phyloP scores from a whole-genome alignment of 1,140 invertebrate genomes.

The Microvelia longipes region DNA sequence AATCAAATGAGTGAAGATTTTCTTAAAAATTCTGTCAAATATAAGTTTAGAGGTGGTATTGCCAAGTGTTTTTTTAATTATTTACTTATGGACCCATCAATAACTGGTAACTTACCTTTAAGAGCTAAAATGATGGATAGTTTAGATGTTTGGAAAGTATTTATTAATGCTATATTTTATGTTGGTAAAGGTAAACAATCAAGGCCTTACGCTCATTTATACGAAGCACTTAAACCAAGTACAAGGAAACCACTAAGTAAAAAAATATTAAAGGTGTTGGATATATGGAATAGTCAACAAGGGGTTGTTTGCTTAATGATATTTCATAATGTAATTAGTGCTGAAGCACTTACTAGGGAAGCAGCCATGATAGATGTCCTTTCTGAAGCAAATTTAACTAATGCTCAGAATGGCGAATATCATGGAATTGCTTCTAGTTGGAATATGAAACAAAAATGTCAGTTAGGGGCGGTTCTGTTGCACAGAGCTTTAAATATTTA shows the following conservation, averaged over 20 bases:
- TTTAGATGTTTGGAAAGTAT: constrained; percentile 7
- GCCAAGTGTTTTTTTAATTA: constrained; percentile 9
- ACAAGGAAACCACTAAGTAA: constrained; percentile 10
- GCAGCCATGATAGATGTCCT: constrained; percentile 84
- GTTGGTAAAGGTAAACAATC: constrained; percentile 11
- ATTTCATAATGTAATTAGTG: constrained; percentile 79
- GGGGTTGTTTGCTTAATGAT: constrained; percentile 83
- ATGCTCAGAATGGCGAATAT: constrained; percentile 65
- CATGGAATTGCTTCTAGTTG: constrained; percentile 64
- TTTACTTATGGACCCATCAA: constrained; percentile 6
- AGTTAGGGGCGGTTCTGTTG: constrained; percentile 66
- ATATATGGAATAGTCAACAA: constrained; percentile 66
- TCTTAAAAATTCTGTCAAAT: background rate
- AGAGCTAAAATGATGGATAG: background rate
- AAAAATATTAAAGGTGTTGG: constrained; percentile 54
- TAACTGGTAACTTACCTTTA: constrained; percentile 4
- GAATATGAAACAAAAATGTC: constrained; percentile 47
- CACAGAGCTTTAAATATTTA: constrained; percentile 72
- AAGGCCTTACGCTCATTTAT: constrained; percentile 9
- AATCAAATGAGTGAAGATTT: constrained; percentile 2
- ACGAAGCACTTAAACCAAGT: constrained; percentile 9
- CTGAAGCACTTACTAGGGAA: constrained; percentile 84
- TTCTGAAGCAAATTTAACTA: constrained; percentile 59
- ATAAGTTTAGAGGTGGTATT: background rate
- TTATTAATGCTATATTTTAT: constrained; percentile 12